Evolutionary conservation across 2,113 vertebrate genomes (phyloP).

Genomic region (Anas platyrhynchos): DNA sequence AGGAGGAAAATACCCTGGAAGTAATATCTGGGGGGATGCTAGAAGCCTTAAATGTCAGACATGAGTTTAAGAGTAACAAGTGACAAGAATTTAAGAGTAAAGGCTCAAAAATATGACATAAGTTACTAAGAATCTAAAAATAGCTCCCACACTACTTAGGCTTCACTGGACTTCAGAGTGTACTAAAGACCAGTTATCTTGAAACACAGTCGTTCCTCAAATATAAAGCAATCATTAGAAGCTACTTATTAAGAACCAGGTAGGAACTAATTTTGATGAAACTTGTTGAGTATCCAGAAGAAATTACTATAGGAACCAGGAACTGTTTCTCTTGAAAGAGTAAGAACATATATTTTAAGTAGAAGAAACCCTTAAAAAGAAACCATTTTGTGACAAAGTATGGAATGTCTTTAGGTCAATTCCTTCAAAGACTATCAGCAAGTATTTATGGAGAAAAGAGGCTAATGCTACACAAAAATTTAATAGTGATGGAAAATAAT

Average conservation of each 20-base stretch:
- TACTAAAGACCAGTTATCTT: not conserved
- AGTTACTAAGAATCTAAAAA: not conserved
- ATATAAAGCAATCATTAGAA: not conserved
- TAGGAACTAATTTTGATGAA: not conserved
- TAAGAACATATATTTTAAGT: not conserved
- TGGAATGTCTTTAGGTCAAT: not conserved
- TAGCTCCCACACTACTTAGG: not conserved
- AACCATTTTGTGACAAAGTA: not conserved
- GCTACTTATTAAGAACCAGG: not conserved
- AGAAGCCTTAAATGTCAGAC: not conserved
- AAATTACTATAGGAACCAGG: not conserved
- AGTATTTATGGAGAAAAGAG: not conserved
- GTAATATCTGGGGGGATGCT: not conserved
- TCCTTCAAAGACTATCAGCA: not conserved
- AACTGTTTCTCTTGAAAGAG: not conserved
- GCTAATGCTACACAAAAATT: not conserved
- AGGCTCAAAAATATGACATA: not conserved
- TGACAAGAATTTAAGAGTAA: not conserved
- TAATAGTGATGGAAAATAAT: not conserved
- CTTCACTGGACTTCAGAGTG: not conserved
- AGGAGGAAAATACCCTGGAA: not conserved
- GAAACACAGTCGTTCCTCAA: not conserved
- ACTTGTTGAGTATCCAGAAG: not conserved
- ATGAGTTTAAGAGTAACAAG: not conserved
- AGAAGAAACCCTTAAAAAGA: not conserved